Conservation (phyloP, 2,888 invertebrate genomes). For the Chaetogeoica ovagalla region DNA sequence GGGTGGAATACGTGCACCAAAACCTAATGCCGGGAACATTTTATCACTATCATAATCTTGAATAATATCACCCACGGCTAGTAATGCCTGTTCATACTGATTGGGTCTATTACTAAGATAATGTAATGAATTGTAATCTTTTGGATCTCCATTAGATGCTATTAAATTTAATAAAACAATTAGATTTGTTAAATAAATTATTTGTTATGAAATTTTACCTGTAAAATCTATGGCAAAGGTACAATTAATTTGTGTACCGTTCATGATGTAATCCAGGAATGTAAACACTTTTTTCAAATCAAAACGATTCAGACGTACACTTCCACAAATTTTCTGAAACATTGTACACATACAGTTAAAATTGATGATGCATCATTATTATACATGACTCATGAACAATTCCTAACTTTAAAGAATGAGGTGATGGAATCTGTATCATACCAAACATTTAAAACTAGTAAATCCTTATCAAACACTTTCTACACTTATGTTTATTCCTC, state of each 20-base stretch:
- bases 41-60: constrained; percentile 63
- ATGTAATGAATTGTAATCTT: constrained; percentile 60
- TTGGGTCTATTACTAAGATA: constrained; percentile 59
- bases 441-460: background rate
- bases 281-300: constrained; percentile 58
- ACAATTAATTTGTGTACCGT: constrained; percentile 62
- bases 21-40: constrained; percentile 61
- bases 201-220: constrained; percentile 56
- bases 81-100: constrained; percentile 61
- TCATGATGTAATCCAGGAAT: constrained; percentile 66
- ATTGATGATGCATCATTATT: too few relatives aligned
- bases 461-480: background rate
- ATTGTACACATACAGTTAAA: background rate
- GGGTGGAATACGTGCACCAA: constrained; percentile 62
- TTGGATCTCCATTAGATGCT: constrained; percentile 61
- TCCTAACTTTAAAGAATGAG: too few relatives aligned
- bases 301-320: constrained; percentile 49
- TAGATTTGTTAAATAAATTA: background rate
- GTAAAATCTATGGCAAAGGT: constrained; percentile 63
- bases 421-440: background rate
- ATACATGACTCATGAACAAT: too few relatives aligned
- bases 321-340: constrained; percentile 43
- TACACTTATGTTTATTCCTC: too few relatives aligned
- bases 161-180: constrained; percentile 38
- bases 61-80: constrained; percentile 61